Percentiles rank a stretch among this genome's conserved stretches.
Evolutionary conservation across 2,113 vertebrate species (phyloP).

Genomic region (Tiliqua scincoides): DNA sequence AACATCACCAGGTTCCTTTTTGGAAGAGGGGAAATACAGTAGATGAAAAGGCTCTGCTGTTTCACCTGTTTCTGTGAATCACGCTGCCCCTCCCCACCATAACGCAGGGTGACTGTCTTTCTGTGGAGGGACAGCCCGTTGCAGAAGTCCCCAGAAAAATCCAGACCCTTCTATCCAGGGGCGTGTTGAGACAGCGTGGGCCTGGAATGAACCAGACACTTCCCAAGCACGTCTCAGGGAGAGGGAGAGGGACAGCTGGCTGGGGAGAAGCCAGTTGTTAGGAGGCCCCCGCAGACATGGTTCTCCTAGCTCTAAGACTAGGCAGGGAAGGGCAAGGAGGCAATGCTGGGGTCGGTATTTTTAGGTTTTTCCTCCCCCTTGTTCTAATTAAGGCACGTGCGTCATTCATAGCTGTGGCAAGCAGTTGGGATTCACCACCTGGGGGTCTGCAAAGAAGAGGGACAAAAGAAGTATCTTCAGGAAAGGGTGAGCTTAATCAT

Average conservation of each 20-base stretch:
- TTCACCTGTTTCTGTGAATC: conserved; percentile 21
- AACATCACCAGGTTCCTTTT: background rate
- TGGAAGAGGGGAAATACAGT: background rate
- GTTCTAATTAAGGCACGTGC: conserved; percentile 36
- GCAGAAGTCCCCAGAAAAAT: background rate
- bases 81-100: background rate
- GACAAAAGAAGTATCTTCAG: conserved; percentile 42
- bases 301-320: conserved; percentile 14
- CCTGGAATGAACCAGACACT: conserved; percentile 49
- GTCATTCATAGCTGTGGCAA: conserved; percentile 36
- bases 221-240: conserved; percentile 39
- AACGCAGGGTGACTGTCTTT: no score
- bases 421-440: conserved; percentile 16
- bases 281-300: background rate
- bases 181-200: background rate
- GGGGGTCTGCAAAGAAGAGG: conserved; percentile 35
- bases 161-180: background rate
- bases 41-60: background rate
- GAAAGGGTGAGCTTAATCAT: background rate
- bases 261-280: conserved; percentile 40
- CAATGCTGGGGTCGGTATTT: conserved; percentile 62
- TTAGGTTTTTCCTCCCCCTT: conserved; percentile 65
- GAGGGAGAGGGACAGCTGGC: conserved; percentile 57
- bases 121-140: background rate
- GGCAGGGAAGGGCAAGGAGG: conserved; percentile 27